phyloP scores from a whole-genome alignment of 2,888 invertebrate genomes.

The Litoditis marina region DNA sequence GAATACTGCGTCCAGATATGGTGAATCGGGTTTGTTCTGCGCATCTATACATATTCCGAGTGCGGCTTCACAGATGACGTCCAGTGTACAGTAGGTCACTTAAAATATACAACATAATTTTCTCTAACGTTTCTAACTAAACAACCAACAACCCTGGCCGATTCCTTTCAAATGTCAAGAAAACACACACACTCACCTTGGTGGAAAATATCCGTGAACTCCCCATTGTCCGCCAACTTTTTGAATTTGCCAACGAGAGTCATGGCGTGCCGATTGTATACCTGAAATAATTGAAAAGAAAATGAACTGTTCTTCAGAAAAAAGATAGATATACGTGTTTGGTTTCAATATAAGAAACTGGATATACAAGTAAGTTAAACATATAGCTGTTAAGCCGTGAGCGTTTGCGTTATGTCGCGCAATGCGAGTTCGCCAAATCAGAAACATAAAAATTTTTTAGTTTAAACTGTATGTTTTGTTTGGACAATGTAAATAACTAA shows the following conservation, averaged over 20 bases:
- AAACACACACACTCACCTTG: constrained; percentile 20
- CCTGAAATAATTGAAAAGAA: too few species aligned
- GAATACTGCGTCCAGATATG: constrained; percentile 59
- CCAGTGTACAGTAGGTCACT: constrained; percentile 64
- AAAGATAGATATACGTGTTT: not conserved
- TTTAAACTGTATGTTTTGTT: too few species aligned
- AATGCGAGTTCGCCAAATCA: too few species aligned
- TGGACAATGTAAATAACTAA: too few species aligned
- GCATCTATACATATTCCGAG: constrained; percentile 57
- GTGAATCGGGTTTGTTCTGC: constrained; percentile 49
- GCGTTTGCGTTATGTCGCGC: too few species aligned
- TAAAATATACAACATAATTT: constrained; percentile 20
- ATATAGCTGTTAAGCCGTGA: too few species aligned
- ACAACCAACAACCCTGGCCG: too few species aligned
- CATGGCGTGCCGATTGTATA: constrained; percentile 64
- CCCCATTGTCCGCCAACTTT: constrained; percentile 33
- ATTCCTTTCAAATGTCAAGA: too few species aligned
- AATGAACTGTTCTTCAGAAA: too few species aligned
- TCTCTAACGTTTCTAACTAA: too few species aligned
- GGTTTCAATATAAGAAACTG: not conserved
- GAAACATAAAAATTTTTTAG: too few species aligned
- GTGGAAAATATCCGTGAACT: constrained; percentile 45
- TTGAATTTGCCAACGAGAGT: constrained; percentile 58
- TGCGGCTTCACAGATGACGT: constrained; percentile 65
- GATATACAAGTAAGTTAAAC: not conserved